Evolutionary conservation across 2,797 vertebrate genomes (phyloP), one percentile per base, ranked within the genome.

Genomic region (Poecilia wingei): DNA sequence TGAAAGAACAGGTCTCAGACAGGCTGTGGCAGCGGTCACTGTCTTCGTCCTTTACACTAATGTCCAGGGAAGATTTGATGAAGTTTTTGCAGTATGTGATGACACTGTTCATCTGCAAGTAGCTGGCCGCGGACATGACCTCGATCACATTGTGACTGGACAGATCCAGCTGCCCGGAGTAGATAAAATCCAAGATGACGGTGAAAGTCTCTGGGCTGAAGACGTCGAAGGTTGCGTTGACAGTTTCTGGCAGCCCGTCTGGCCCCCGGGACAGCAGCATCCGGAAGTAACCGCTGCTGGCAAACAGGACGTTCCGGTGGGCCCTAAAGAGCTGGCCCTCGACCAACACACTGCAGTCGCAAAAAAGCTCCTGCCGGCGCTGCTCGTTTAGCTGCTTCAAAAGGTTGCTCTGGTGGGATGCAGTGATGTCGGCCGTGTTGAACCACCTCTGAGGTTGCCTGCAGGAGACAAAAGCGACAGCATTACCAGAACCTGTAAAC

Each of bases 81-180:
- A 99, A 99, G 49, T 97, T 97, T 91, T 99, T 99, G 85, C 98
- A 99, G 72, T 98, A 98, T 1, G 94, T 97, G 87, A 99, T 99
- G 61, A 99, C 97, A 0, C 98, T 98, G 3, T 98, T 99, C 97
- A 99, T 99, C 95, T 99, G 98, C 87, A 99, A 93, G 69, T 98
- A 99, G 93, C 98, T 99, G 59, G 98, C 98, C 0, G 98, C 98
- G 0, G 98, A 99, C 98, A 99, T 99, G 73, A 99, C 98, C 78
- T 99, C 98, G 0, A 99, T 99, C 7, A 99, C 98, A 0, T 99
- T 99, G 92, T 96, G 95, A 49, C 98, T 97, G 0, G 97, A 97
- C n/a, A 99, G 97, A 46, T 97, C 98, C 84, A 99, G 95, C 79
- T 96, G 97, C 74, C 98, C 98, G 0, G 98, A 99, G 90, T 99